A percentile compares a stretch with the other conserved stretches of the same genome.
Conservation (phyloP, 2,797 vertebrate genomes). For the Orestias chungarensis region DNA sequence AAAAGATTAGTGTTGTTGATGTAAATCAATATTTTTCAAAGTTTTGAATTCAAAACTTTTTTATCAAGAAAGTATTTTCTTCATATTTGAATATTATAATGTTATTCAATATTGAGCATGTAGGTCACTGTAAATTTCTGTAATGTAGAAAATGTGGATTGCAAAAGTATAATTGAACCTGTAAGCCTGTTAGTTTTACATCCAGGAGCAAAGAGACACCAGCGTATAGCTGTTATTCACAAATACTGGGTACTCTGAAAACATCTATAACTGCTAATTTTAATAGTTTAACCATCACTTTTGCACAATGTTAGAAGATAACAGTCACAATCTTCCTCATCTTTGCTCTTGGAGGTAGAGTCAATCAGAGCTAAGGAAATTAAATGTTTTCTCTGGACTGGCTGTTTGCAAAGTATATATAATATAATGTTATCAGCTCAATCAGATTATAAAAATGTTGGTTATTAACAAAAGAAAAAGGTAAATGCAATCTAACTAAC, state of each 20-base stretch:
- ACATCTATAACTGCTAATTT: background rate
- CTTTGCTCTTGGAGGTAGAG: too few species aligned
- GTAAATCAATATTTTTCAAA: constrained; percentile 44
- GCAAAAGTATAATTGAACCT: background rate
- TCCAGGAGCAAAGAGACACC: background rate
- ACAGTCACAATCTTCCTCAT: too few species aligned
- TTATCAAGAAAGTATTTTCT: constrained; percentile 44
- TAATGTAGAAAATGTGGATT: background rate
- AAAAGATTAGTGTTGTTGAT: constrained; percentile 33
- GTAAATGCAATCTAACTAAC: too few species aligned
- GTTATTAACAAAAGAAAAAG: too few species aligned
- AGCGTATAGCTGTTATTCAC: background rate
- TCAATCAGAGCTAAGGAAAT: too few species aligned
- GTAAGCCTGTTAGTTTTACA: background rate
- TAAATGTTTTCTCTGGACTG: too few species aligned
- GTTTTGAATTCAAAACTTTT: constrained; percentile 37
- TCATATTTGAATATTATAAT: background rate
- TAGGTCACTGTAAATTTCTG: background rate
- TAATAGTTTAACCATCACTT: background rate
- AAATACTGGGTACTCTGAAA: background rate
- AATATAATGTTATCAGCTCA: too few species aligned
- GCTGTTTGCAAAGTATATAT: too few species aligned
- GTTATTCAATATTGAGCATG: background rate
- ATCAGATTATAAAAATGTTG: too few species aligned
- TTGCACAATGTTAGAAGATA: background rate